phyloP scores from a whole-genome alignment of 2,113 vertebrate genomes.

The Columba livia region DNA sequence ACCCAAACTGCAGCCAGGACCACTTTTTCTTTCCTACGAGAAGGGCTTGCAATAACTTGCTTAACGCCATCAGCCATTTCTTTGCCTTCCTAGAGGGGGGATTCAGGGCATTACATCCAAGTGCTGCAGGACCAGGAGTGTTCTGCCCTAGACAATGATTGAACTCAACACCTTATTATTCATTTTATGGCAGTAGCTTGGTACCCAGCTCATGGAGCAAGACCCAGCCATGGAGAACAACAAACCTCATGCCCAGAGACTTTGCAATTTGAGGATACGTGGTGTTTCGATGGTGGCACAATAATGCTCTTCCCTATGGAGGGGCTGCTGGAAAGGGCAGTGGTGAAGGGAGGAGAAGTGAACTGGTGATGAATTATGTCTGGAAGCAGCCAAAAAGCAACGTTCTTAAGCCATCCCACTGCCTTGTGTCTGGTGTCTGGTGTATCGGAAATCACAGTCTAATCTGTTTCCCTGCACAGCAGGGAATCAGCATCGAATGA shows the following conservation, averaged over 20 bases:
- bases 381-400: neutral
- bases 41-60: neutral
- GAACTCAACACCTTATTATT: neutral
- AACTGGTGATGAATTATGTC: neutral
- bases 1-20: neutral
- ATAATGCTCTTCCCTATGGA: rapidly evolving
- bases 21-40: neutral
- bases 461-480: neutral
- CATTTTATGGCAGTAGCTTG: neutral
- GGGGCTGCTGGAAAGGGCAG: neutral
- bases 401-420: neutral
- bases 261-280: neutral
- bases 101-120: rapidly evolving
- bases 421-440: neutral
- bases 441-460: neutral
- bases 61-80: neutral
- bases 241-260: neutral
- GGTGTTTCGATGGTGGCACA: neutral
- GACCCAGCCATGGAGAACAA: neutral
- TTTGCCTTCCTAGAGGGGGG: neutral
- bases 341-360: neutral
- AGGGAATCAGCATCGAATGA: rapidly evolving
- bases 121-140: neutral
- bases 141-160: neutral
- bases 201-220: neutral